Evolutionary conservation across 2,888 invertebrate species (phyloP).

Genomic region (Biston stratarius): DNA sequence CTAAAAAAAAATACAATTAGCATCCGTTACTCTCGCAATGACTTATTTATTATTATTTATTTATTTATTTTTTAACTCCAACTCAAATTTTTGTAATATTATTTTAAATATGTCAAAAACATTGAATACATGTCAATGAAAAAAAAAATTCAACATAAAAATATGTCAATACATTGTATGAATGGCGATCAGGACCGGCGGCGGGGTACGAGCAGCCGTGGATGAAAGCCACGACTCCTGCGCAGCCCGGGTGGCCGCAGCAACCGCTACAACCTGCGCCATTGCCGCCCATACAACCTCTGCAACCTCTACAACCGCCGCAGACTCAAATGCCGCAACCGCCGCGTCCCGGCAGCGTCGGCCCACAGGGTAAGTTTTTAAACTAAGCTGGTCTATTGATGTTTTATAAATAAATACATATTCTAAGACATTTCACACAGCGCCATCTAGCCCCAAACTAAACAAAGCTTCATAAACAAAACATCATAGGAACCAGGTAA

Average conservation of each 20-base stretch:
- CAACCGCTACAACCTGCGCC: slow-evolving; percentile 30
- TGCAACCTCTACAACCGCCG: slow-evolving; percentile 38
- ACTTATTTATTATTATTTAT: no score
- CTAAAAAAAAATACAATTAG: no score
- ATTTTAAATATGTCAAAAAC: no score
- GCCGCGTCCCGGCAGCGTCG: slow-evolving; percentile 68
- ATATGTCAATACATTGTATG: neutral
- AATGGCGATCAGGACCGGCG: neutral
- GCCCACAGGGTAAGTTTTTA: slow-evolving; percentile 58
- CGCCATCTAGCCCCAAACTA: no score
- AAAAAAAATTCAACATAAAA: no score
- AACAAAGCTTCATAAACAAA: no score
- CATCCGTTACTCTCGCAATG: no score
- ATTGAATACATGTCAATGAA: no score
- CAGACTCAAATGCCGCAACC: slow-evolving; percentile 50
- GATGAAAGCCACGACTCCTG: slow-evolving; percentile 34
- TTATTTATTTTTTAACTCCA: no score
- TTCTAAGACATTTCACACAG: no score
- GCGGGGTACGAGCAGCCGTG: slow-evolving; percentile 30
- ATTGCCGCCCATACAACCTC: slow-evolving; percentile 38
- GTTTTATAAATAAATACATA: neutral
- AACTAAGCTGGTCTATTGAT: neutral
- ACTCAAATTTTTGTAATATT: no score
- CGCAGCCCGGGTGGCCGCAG: slow-evolving; percentile 38
- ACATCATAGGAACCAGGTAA: no score